A percentile compares a stretch with the other conserved stretches of the same genome.
Conservation (phyloP, 1,140 invertebrate genomes). For the Helicoverpa zea region DNA sequence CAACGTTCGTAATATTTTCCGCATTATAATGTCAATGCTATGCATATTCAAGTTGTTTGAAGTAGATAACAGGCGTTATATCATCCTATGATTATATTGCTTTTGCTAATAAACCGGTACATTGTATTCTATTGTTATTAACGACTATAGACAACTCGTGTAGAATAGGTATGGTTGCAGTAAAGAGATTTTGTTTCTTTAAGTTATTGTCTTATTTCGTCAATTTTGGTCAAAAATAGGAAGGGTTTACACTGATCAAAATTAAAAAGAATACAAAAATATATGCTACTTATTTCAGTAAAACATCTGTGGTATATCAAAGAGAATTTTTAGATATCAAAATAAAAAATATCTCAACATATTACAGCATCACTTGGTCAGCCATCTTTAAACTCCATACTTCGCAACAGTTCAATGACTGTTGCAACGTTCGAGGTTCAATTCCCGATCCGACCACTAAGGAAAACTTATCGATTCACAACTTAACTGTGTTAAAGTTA, state of each 20-base stretch:
- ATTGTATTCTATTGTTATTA: slow-evolving; percentile 8
- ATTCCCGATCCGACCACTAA: slow-evolving; percentile 10
- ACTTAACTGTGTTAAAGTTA: not conserved
- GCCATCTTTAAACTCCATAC: not conserved
- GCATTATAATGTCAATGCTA: not conserved
- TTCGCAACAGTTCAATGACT: slow-evolving; percentile 46
- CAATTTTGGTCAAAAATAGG: no score
- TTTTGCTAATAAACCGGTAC: slow-evolving; percentile 1
- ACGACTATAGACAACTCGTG: not conserved
- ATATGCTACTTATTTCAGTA: no score
- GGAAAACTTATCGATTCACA: slow-evolving; percentile 31
- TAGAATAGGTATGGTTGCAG: not conserved
- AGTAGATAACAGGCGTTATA: slow-evolving; percentile 10
- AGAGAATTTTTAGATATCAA: not conserved
- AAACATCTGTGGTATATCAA: no score
- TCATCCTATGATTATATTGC: not conserved
- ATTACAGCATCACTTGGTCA: slow-evolving; percentile 2
- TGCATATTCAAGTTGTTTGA: slow-evolving; percentile 12
- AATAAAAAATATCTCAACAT: not conserved
- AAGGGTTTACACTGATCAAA: no score
- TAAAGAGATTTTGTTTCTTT: no score
- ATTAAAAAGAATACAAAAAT: no score
- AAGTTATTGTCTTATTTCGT: no score
- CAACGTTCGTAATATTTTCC: not conserved
- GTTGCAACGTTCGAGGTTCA: slow-evolving; percentile 10